Evolutionary conservation across 2,113 vertebrate species (phyloP).

Genomic region (Hippocampus abdominalis): DNA sequence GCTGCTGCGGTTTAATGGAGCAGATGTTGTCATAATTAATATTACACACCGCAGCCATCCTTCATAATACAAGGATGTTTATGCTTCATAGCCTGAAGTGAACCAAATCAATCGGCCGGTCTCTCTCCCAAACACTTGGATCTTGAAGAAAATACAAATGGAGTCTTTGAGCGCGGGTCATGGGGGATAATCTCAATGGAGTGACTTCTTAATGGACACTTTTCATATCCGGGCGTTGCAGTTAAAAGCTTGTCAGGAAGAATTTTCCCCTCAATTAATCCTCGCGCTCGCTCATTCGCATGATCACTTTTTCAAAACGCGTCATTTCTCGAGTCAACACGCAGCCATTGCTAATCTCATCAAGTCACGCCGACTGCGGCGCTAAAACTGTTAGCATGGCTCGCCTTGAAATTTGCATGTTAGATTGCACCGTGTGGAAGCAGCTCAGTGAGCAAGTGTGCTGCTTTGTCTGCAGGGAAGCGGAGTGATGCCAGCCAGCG

Average conservation of each 20-base stretch:
- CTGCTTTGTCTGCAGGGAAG: conserved; percentile 19
- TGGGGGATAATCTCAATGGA: conserved; percentile 41
- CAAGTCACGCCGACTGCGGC: conserved; percentile 20
- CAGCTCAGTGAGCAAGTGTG: conserved; percentile 14
- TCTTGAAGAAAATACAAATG: conserved; percentile 35
- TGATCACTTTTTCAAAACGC: conserved; percentile 40
- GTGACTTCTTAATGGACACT: conserved; percentile 46
- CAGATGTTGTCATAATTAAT: conserved; percentile 43
- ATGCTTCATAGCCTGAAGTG: conserved; percentile 15
- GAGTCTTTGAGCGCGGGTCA: conserved; percentile 17
- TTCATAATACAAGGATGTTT: conserved; percentile 21
- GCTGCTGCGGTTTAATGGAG: conserved; percentile 19
- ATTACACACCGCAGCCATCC: conserved; percentile 21
- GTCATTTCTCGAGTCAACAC: conserved; percentile 26
- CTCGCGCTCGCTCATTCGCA: conserved; percentile 34
- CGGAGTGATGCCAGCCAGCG: conserved; percentile 8
- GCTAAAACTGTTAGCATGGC: conserved; percentile 25
- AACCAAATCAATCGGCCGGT: conserved; percentile 9
- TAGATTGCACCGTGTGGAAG: conserved; percentile 14
- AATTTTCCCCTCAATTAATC: conserved; percentile 56
- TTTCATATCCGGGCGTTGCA: conserved; percentile 34
- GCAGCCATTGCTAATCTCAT: conserved; percentile 35
- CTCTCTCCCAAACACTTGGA: conserved; percentile 13
- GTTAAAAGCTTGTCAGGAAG: conserved; percentile 51
- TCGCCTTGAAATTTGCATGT: conserved; percentile 21